A percentile compares a stretch with the other conserved stretches of the same genome.
These are phyloP conservation scores for Pterophyllum scalare DNA, from an alignment of 2,113 vertebrate species.

Conservation along the genomic window DNA sequence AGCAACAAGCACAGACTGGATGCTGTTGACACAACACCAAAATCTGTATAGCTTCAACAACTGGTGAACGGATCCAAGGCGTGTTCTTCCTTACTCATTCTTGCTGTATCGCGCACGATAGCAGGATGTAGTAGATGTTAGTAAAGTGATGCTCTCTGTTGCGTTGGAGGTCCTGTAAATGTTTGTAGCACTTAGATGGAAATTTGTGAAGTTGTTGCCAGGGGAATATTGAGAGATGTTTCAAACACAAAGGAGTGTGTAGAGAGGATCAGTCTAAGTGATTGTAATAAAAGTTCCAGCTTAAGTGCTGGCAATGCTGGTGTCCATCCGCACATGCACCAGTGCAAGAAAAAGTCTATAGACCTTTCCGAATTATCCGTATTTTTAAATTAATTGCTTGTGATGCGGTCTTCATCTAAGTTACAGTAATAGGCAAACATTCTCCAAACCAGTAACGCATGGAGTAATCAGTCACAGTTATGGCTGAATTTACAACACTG, in stretches of 20 bases:
- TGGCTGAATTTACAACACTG: not conserved
- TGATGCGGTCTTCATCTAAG: not conserved
- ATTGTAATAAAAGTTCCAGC: slow-evolving; percentile 8
- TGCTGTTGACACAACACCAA: not conserved
- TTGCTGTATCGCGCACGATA: not conserved
- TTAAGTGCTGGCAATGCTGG: not conserved
- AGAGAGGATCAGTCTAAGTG: slow-evolving; percentile 10
- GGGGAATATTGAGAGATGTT: slow-evolving; percentile 15
- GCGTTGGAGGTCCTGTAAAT: not conserved
- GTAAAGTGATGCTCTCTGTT: not conserved
- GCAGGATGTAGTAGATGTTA: not conserved
- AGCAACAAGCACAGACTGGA: not conserved
- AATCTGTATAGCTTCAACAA: not conserved
- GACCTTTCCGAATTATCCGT: not conserved
- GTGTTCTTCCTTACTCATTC: not conserved
- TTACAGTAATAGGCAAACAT: not conserved
- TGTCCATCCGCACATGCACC: not conserved
- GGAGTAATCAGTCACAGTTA: not conserved
- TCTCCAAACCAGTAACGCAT: not conserved
- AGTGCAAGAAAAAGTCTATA: no score
- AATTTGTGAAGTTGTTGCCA: not conserved
- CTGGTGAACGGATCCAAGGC: not conserved
- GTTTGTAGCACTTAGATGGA: not conserved
- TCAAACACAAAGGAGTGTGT: not conserved
- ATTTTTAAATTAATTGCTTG: not conserved